phyloP scores from a whole-genome alignment of 2,888 invertebrate genomes.

The Pristionchus maxplancki region DNA sequence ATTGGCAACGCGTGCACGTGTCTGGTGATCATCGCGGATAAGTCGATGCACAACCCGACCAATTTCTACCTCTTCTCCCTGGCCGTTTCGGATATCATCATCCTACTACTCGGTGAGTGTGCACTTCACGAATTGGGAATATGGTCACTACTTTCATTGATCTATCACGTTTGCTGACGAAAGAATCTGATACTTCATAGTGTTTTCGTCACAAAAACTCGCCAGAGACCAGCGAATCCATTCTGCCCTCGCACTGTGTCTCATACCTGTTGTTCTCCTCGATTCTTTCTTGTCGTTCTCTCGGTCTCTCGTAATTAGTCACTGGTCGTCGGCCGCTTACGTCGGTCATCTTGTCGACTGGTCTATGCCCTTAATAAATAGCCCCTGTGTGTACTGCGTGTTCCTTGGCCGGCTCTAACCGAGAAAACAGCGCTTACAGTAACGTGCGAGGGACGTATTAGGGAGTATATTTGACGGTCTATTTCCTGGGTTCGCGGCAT shows the following conservation, averaged over 20 bases:
- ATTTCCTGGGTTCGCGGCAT: not conserved
- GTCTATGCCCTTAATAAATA: not conserved
- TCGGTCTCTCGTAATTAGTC: not conserved
- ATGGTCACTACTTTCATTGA: too few relatives aligned
- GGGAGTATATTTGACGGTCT: not conserved
- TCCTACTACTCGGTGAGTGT: slow-evolving; percentile 71
- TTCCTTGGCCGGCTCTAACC: not conserved
- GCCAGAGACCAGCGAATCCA: too few relatives aligned
- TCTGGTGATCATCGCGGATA: slow-evolving; percentile 66
- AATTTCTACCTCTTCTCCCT: slow-evolving; percentile 76
- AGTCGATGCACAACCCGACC: slow-evolving; percentile 75
- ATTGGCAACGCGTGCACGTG: slow-evolving; percentile 74
- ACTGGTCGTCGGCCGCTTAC: not conserved
- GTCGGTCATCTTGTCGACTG: not conserved
- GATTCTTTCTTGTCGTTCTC: too few relatives aligned
- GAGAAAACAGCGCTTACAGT: not conserved
- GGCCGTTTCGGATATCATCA: slow-evolving; percentile 75
- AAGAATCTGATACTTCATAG: too few relatives aligned
- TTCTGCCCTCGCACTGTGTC: too few relatives aligned
- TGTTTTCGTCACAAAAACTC: too few relatives aligned
- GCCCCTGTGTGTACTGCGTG: not conserved
- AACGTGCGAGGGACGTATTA: not conserved
- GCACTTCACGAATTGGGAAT: too few relatives aligned
- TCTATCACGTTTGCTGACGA: too few relatives aligned
- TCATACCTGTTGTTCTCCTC: too few relatives aligned